Evolutionary conservation across 1,140 invertebrate species (phyloP), one percentile per base, ranked within the genome.

Genomic region (Ptiloglossa arizonensis): DNA sequence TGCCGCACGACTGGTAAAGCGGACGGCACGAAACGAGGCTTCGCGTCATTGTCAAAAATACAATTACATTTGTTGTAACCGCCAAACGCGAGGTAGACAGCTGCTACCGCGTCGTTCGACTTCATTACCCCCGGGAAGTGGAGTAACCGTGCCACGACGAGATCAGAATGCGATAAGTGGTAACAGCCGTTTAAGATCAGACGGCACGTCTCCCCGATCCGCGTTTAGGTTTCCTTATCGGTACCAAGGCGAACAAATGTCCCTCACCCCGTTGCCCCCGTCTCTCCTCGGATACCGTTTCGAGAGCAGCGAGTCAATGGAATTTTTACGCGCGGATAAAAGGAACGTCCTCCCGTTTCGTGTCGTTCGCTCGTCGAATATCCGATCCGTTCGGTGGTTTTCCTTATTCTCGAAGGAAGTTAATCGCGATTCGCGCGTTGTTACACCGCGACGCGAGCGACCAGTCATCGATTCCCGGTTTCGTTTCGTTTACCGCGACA

Each of bases 171-270:
- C 64, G 64, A 69, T 59, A 76, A 76, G 73, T 76, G 44, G 54
- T 76, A 76, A 48, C 17, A 35, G 32, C 19, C 64, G 73, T 59
- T 76, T 69, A 60, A 69, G 73, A 76, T 76, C 73, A 76, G 73
- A 76, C 73, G 52, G 54, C 73, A 24, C 15, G 41, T 69, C 73
- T 69, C 22, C 19, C 1, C 5, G 54, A 9, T n/a, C 15, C 19
- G 5, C 9, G 52, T 35, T 11, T 15, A 9, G n/a, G 27, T 29
- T 15, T 29, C 56, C 17, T 22, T 13, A 1, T 5, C 1, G n/a
- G 0, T 24, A 27, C 2, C 32, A 0, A n/a, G 17, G 0, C 19
- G 27, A 38, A 35, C 50, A 22, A 62, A 72, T 62, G 19, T 15
- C 6, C n/a, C 4, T 0, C 1, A 4, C n/a, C n/a, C n/a, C n/a